A percentile compares a stretch with the other conserved stretches of the same genome.
Conservation (phyloP, 2,888 invertebrate species). For the Leptopilina myrica region DNA sequence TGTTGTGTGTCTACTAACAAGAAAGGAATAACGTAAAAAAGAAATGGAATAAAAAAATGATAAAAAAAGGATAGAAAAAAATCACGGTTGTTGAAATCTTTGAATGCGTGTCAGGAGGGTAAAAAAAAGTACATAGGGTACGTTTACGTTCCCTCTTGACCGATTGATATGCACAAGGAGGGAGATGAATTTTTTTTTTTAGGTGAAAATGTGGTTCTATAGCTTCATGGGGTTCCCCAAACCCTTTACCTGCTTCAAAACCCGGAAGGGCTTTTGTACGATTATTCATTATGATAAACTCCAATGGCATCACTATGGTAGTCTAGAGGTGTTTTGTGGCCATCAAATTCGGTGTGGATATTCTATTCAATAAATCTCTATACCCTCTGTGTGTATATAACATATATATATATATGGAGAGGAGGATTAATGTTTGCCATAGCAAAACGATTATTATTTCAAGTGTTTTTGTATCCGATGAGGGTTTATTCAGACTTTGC, state of each 20-base stretch:
- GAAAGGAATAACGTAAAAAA: constrained; percentile 15
- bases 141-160: neutral
- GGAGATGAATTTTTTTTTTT: constrained; percentile 47
- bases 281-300: constrained; percentile 39
- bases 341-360: constrained; percentile 7
- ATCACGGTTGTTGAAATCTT: constrained; percentile 31
- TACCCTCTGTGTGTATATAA: too few species aligned
- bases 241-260: constrained; percentile 56
- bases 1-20: neutral
- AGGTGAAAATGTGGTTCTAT: constrained; percentile 47
- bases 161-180: constrained; percentile 42
- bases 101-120: constrained; percentile 41
- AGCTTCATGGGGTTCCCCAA: constrained; percentile 50
- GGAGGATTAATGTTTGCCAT: constrained; percentile 19
- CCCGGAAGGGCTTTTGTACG: constrained; percentile 46
- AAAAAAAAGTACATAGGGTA: constrained; percentile 50
- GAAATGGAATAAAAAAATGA: constrained; percentile 38
- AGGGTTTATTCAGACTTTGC: constrained; percentile 41
- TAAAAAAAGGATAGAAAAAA: constrained; percentile 30
- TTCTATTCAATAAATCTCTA: constrained; percentile 12
- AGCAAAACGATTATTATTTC: constrained; percentile 9
- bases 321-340: constrained; percentile 16
- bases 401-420: neutral
- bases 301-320: constrained; percentile 9
- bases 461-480: constrained; percentile 32